phyloP scores from a whole-genome alignment of 2,888 invertebrate species.

The Volucella zonaria region DNA sequence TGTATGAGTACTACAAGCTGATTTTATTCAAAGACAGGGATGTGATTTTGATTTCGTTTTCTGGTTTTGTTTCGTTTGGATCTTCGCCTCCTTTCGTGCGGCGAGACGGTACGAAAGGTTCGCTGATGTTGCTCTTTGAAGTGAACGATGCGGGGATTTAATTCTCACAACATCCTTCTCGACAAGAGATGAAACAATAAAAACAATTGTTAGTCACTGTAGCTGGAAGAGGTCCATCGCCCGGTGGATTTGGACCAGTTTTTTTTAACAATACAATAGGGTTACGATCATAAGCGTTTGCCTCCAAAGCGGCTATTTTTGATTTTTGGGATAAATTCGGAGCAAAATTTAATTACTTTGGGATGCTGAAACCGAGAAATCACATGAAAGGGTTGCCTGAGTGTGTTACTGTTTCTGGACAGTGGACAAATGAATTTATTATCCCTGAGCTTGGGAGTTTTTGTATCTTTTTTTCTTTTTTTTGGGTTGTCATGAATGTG shows the following conservation, averaged over 20 bases:
- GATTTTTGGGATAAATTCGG: constrained; percentile 13
- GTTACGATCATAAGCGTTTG: constrained; percentile 8
- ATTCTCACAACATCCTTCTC: constrained; percentile 17
- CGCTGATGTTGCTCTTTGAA: constrained; percentile 37
- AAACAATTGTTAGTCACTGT: constrained; percentile 1
- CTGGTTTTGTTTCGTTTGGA: constrained; percentile 53
- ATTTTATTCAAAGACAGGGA: constrained; percentile 6
- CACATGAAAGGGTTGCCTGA: constrained; percentile 5
- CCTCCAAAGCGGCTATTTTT: constrained; percentile 19
- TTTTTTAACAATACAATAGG: background rate
- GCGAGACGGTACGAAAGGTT: background rate
- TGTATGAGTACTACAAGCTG: too few species aligned
- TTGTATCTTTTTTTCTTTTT: too few species aligned
- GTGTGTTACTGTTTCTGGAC: background rate
- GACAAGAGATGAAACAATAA: background rate
- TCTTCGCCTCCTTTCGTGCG: constrained; percentile 27
- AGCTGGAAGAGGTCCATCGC: background rate
- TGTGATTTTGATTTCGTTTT: constrained; percentile 48
- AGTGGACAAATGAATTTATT: background rate
- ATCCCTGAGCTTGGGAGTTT: background rate
- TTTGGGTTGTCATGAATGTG: background rate
- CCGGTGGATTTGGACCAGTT: too few species aligned
- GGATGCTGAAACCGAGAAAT: constrained; percentile 21
- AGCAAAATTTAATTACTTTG: constrained; percentile 21
- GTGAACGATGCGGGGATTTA: constrained; percentile 25